Base-by-base conservation (phyloP, 2,888 invertebrate species). In the Gortyna flavago region DNA sequence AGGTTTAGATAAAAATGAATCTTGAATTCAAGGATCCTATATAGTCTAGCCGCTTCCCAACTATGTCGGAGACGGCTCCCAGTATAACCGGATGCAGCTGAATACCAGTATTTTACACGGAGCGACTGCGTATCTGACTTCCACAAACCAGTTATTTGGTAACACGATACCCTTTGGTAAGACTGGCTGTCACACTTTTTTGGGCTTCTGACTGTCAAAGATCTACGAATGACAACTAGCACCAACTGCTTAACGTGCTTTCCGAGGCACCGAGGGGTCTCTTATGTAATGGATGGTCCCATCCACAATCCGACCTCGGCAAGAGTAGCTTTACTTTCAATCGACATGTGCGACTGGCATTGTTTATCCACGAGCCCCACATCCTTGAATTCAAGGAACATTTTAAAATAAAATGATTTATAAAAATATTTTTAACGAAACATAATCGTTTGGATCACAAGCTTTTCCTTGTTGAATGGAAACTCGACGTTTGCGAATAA, bases 401-500 rank as follows among this genome's bases (percentile, higher is more conserved):
- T n/a, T 29, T 29, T 13, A 16, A 59, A 59, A 29, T 16, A 16
- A 29, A 29, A 16, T 29, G 4, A n/a, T 57, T 13, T 11, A n/a
- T 13, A n/a, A 61, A 72, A 59, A 70, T 25, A 16, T 67, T 74
- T 66, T 41, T 38, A 75, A 62, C 48, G 35, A 65, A 67, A 44
- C 54, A 16, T 16, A 44, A 61, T 48, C 32, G 32, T 25, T n/a
- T 38, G 16, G 16, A 54, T 61, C 61, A 35, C 35, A 44, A 54
- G 18, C 21, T 51, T 59, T 32, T 38, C 59, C 44, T 29, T 35
- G 35, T 54, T 65, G 62, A 67, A 81, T 82, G 29, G 32, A 59
- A 75, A 51, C 41, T 35, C 64, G 18, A 35, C 41, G 35, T 59
- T 81, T 51, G 16, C 7, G 48, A 41, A 81, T 68, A 76, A 81